Evolutionary conservation across 2,113 vertebrate genomes (phyloP).

Genomic region (Fulica atra): DNA sequence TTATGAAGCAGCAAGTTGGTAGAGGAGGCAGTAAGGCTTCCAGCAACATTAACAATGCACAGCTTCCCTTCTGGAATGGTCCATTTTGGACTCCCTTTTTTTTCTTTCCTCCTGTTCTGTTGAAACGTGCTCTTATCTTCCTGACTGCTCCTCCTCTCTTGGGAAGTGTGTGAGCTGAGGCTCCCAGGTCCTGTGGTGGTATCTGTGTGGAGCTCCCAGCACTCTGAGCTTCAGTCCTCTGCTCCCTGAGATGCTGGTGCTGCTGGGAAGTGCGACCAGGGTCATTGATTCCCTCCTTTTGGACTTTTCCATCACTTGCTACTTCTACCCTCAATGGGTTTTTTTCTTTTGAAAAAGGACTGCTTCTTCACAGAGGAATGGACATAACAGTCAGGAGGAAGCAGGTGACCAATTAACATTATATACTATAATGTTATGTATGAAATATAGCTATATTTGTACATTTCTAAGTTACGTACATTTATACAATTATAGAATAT

Average conservation of each 20-base stretch:
- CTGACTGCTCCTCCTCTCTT: accelerated
- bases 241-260: neutral
- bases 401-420: neutral
- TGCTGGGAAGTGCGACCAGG: neutral
- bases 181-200: neutral
- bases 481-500: neutral
- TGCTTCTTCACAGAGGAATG: neutral
- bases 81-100: neutral
- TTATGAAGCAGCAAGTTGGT: neutral
- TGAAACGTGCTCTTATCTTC: neutral
- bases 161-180: accelerated
- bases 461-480: neutral
- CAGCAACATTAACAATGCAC: neutral
- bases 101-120: neutral
- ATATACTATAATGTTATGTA: neutral
- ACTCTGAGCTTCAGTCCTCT: neutral
- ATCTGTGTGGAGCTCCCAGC: accelerated
- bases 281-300: accelerated
- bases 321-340: neutral
- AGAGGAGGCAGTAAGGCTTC: neutral
- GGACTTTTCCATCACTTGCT: neutral
- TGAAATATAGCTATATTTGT: neutral
- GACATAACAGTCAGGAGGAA: neutral
- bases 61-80: neutral
- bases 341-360: neutral